A percentile compares a stretch with the other conserved stretches of the same genome.
phyloP scores from a whole-genome alignment of 2,113 vertebrate genomes.

The Macquaria australasica region DNA sequence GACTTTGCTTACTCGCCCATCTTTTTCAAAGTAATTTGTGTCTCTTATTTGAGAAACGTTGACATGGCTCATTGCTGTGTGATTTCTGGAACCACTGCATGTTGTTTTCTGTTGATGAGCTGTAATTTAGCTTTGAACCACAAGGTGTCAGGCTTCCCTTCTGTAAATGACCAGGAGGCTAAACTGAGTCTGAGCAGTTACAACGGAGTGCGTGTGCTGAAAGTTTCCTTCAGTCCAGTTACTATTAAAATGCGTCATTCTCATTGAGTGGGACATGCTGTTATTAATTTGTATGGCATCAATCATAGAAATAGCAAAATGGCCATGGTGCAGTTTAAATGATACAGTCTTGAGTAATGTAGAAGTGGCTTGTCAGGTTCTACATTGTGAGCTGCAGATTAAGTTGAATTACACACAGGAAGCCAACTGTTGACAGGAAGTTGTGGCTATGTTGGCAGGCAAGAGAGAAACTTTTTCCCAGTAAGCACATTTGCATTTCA shows the following conservation, averaged over 20 bases:
- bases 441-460: constrained; percentile 78
- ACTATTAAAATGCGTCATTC: neutral
- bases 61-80: neutral
- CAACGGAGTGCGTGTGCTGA: neutral
- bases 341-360: neutral
- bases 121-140: constrained; percentile 42
- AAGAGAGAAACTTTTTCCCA: constrained; percentile 50
- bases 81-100: no score
- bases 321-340: neutral
- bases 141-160: constrained; percentile 65
- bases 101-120: neutral
- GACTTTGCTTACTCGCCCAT: neutral
- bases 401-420: constrained; percentile 73
- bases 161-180: neutral
- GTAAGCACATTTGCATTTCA: constrained; percentile 64
- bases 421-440: constrained; percentile 78
- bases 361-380: neutral
- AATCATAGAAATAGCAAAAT: neutral
- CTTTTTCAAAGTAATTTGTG: neutral
- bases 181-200: neutral
- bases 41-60: neutral
- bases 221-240: neutral
- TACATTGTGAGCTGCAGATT: neutral
- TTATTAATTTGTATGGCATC: neutral
- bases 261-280: neutral